Evolutionary conservation across 2,113 vertebrate species (phyloP), one percentile per base, ranked within the genome.

Genomic region (Calypte anna): DNA sequence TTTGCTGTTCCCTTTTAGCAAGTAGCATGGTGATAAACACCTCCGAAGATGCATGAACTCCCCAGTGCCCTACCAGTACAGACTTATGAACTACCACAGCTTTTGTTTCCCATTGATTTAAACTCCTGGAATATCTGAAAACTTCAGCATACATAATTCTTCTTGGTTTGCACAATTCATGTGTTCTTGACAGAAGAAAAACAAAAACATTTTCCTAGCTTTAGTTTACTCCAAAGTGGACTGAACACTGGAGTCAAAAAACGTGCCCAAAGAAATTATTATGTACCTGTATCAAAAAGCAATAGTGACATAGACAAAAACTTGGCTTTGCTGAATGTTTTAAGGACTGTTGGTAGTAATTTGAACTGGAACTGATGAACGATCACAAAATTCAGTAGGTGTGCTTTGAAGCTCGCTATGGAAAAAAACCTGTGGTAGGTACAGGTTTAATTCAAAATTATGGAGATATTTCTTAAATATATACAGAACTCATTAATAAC

Each of bases 401-500:
- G 44, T 55, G 14, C 57, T 89, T 86, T 81, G 68, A 75, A 57
- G 44, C 44, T 84, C 92, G 21, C 16, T 78, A 3, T 40, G 67
- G 62, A 51, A 14, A 88, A 74, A 90, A 78, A 68, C 22, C 23
- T 78, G 31, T 68, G 33, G n/a, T 63, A 61, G 61, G 68, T 23
- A 51, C 28, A 81, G 3, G 4, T 83, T 95, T 75, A 67, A 75
- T 89, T 93, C 89, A 53, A 95, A 95, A 88, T 94, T 90, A 84
- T 72, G 80, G 68, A 92, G 69, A 57, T 86, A 72, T 51, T 86
- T 93, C 50, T 90, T 91, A 88, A 95, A 82, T 86, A 91, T 48
- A 91, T 88, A 54, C 73, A 88, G 66, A 94, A 96, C 84, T 91
- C 64, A 88, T 91, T 38, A 92, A 92, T 92, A 90, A 91, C 86